These are phyloP conservation scores for Microcebus griseorufus DNA, from an alignment of 2,113 vertebrate species.

Conservation along the genomic window DNA sequence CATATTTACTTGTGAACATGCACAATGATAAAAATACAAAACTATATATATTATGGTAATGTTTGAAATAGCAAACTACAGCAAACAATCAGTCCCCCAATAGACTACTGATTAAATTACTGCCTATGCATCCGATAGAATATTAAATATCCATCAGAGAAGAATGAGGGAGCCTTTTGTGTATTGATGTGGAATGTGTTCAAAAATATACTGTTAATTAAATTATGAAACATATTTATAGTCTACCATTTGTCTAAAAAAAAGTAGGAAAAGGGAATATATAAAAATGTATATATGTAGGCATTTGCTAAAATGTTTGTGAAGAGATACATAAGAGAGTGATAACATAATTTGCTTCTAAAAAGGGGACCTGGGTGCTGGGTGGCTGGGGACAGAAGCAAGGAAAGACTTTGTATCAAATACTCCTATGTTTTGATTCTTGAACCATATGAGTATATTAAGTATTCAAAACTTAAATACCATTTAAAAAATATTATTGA, in stretches of 20 bases:
- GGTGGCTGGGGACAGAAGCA: background rate
- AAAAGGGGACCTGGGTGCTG: background rate
- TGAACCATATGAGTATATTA: background rate
- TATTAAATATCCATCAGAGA: background rate
- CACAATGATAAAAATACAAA: conserved; percentile 21
- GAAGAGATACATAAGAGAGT: background rate
- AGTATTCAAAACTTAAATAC: background rate
- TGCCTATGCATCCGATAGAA: background rate
- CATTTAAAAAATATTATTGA: background rate
- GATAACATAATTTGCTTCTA: background rate
- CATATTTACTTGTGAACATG: background rate
- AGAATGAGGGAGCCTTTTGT: background rate
- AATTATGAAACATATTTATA: background rate
- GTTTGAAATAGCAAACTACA: background rate
- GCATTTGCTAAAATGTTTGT: background rate
- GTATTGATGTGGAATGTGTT: background rate
- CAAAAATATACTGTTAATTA: background rate
- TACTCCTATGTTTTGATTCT: background rate
- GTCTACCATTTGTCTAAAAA: background rate
- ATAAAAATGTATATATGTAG: background rate
- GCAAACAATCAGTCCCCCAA: background rate
- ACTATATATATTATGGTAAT: background rate
- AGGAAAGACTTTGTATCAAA: background rate
- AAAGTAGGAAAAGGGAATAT: background rate
- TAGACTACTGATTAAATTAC: background rate